Conservation (phyloP, 2,888 invertebrate genomes). For the Pherbina coryleti region DNA sequence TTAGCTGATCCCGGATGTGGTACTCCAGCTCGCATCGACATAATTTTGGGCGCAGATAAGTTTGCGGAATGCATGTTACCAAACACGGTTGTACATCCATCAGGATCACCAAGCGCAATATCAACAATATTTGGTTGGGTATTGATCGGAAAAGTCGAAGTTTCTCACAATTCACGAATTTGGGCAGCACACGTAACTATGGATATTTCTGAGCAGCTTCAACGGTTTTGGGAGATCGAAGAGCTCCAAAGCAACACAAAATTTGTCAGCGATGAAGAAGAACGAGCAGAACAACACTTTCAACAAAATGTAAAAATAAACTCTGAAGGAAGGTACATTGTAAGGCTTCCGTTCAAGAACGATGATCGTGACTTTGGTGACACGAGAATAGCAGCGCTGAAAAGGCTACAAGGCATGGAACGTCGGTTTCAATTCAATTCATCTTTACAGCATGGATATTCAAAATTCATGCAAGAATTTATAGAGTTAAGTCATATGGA, state of each 20-base stretch:
- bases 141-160: constrained; percentile 27
- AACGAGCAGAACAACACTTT: not conserved
- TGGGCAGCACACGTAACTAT: not conserved
- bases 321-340: not conserved
- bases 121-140: constrained; percentile 45
- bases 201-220: not conserved
- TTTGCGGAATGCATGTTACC: constrained; percentile 32
- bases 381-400: not conserved
- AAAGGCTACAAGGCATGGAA: not conserved
- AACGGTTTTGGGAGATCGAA: not conserved
- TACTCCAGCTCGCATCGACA: constrained; percentile 29
- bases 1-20: constrained; percentile 33
- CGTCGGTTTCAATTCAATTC: not conserved
- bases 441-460: not conserved
- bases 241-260: not conserved
- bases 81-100: constrained; percentile 35
- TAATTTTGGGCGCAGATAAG: constrained; percentile 37
- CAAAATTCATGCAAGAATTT: not conserved
- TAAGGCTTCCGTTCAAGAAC: not conserved
- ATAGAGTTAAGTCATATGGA: not conserved
- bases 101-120: constrained; percentile 38
- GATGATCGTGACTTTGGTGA: not conserved
- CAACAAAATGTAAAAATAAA: not conserved
- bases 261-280: not conserved
- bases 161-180: not conserved